Conservation (phyloP, 2,888 invertebrate genomes). For the Cynaeus angustus region DNA sequence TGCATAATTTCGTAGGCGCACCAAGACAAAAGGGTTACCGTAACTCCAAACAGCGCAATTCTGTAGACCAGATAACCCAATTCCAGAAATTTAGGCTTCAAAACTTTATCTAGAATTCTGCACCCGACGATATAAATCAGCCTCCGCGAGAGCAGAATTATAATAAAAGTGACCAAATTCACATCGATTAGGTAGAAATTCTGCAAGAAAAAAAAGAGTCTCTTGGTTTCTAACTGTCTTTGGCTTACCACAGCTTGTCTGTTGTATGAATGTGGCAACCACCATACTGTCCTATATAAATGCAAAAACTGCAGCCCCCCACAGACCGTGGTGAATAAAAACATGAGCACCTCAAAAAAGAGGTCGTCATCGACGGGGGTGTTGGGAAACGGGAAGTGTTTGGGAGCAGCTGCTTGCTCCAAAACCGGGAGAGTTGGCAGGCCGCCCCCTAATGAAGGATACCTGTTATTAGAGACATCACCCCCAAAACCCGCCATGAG, state of each 20-base stretch:
- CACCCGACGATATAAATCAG: conserved; percentile 77
- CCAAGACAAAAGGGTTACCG: conserved; percentile 78
- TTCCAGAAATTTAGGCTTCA: conserved; percentile 58
- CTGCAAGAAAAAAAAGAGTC: conserved; percentile 75
- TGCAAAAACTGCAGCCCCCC: conserved; percentile 94
- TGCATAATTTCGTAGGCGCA: conserved; percentile 83
- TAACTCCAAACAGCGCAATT: conserved; percentile 77
- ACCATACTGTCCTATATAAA: conserved; percentile 97
- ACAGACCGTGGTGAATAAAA: conserved; percentile 85
- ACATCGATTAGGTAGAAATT: conserved; percentile 96
- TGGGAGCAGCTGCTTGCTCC: conserved; percentile 77
- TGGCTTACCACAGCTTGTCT: conserved; percentile 87
- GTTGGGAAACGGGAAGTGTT: conserved; percentile 87
- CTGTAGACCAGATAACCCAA: conserved; percentile 62
- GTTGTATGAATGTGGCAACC: conserved; percentile 94
- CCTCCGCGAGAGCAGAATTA: conserved; percentile 86
- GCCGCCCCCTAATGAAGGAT: conserved; percentile 61
- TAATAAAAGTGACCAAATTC: conserved; percentile 88
- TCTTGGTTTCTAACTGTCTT: background rate
- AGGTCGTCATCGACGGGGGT: conserved; percentile 87
- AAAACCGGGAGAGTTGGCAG: conserved; percentile 65
- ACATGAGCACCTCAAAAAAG: conserved; percentile 89
- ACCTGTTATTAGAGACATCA: conserved; percentile 60
- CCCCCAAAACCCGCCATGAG: conserved; percentile 61
- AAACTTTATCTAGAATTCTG: conserved; percentile 61